Evolutionary conservation across 1,140 invertebrate genomes (phyloP), one percentile per base, ranked within the genome.

Genomic region (Amphibalanus amphitrite): DNA sequence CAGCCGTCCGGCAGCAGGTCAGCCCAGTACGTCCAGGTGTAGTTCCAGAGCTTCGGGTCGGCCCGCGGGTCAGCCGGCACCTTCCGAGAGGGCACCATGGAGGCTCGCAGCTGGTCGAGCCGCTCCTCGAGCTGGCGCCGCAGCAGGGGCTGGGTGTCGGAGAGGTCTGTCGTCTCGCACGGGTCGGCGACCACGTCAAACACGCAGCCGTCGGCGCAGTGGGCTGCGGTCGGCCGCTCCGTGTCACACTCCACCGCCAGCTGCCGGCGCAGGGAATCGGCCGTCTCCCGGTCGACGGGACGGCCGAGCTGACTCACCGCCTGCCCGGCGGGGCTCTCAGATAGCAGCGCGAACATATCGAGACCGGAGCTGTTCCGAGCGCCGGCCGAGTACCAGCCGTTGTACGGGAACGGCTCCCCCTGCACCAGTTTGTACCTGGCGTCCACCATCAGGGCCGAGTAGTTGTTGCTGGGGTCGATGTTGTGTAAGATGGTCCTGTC

Each of bases 401-500:
- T 67, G 23, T 28, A 67, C 8, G 65, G 65, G 23, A 67, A 67
- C n/a, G 65, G 65, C 65, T 67, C n/a, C 3, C 65, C 65, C 65
- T 67, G 8, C 3, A 67, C n/a, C n/a, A 28, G 28, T 26, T 67
- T 67, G 17, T 6, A 67, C 6, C 65, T n/a, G 8, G n/a, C 65
- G 4, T 28, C n/a, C 8, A 67, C 23, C 23, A 26, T 3, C 28
- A 67, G 10, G 0, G 65, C 65, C 3, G 65, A 67, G 28, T 67
- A 67, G 65, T 67, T 67, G 65, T 26, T 67, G 65, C 1, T 3
- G n/a, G 65, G 65, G 65, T 67, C 65, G 65, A 67, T 67, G 28
- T 67, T 67, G 65, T 28, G 65, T 3, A 67, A 17, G 1, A 67
- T 26, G 23, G 23, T 26, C 15, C 33, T 38, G 33, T 15, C 23